Evolutionary conservation across 2,888 invertebrate species (phyloP).

Genomic region (Penaeus monodon): DNA sequence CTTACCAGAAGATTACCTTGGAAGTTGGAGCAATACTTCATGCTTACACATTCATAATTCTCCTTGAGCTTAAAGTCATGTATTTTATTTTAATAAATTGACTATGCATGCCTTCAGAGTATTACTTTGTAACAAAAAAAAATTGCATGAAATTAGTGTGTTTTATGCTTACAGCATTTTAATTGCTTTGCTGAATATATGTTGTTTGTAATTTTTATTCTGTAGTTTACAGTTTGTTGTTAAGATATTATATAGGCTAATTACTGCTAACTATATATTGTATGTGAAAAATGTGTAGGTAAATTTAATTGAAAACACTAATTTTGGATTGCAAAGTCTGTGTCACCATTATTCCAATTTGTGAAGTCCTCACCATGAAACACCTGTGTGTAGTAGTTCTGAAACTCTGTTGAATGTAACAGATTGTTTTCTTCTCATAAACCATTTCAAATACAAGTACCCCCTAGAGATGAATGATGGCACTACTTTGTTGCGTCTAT

Average conservation of each 20-base stretch:
- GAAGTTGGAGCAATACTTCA: neutral
- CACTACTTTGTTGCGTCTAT: too few relatives aligned
- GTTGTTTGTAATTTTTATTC: constrained; percentile 18
- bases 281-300: constrained; percentile 38
- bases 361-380: neutral
- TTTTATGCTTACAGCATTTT: constrained; percentile 21
- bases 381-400: neutral
- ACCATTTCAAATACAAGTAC: too few relatives aligned
- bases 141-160: constrained; percentile 24
- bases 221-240: constrained; percentile 1
- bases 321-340: neutral
- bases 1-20: neutral
- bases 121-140: neutral
- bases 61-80: neutral
- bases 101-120: constrained; percentile 22
- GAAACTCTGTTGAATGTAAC: neutral
- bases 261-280: constrained; percentile 25
- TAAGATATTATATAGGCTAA: neutral
- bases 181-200: constrained; percentile 15
- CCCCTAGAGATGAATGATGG: too few relatives aligned
- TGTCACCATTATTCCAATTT: neutral
- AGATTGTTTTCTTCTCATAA: neutral
- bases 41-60: neutral
- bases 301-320: neutral
- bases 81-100: neutral